Evolutionary conservation across 2,888 invertebrate species (phyloP).

Genomic region (Pheosia gnoma): DNA sequence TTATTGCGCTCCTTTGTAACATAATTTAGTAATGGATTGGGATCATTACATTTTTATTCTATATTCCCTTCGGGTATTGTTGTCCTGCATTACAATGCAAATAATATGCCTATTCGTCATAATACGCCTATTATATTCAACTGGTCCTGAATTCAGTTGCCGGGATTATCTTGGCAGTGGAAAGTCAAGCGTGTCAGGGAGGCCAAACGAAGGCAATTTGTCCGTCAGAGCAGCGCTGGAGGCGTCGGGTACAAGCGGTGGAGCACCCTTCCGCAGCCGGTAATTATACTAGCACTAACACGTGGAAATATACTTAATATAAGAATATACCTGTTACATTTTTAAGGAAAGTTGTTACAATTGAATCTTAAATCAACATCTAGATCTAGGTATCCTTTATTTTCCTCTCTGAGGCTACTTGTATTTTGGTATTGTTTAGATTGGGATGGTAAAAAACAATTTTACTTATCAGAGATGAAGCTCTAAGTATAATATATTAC

Average conservation of each 20-base stretch:
- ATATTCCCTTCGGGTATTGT: constrained; percentile 13
- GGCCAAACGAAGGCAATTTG: constrained; percentile 72
- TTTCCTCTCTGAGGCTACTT: too few species aligned
- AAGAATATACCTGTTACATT: neutral
- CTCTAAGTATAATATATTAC: too few species aligned
- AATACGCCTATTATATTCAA: neutral
- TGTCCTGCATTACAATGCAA: neutral
- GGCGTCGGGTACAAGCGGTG: constrained; percentile 21
- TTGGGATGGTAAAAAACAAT: too few species aligned
- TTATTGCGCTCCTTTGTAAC: constrained; percentile 75
- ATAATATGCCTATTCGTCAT: constrained; percentile 31
- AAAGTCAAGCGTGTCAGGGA: constrained; percentile 28
- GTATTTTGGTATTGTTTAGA: too few species aligned
- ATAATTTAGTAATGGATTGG: constrained; percentile 81
- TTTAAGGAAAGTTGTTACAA: neutral
- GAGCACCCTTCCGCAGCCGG: constrained; percentile 15
- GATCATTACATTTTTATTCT: constrained; percentile 63
- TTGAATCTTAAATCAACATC: too few species aligned
- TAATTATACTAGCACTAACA: constrained; percentile 8
- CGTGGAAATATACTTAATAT: constrained; percentile 1
- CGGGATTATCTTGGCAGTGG: constrained; percentile 9
- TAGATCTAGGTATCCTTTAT: too few species aligned
- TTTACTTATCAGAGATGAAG: too few species aligned
- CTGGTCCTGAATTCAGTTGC: neutral
- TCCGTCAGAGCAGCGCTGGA: constrained; percentile 47